A percentile compares a stretch with the other conserved stretches of the same genome.
Evolutionary conservation across 2,797 vertebrate genomes (phyloP).

Genomic region (Pangasius mekongensis): DNA sequence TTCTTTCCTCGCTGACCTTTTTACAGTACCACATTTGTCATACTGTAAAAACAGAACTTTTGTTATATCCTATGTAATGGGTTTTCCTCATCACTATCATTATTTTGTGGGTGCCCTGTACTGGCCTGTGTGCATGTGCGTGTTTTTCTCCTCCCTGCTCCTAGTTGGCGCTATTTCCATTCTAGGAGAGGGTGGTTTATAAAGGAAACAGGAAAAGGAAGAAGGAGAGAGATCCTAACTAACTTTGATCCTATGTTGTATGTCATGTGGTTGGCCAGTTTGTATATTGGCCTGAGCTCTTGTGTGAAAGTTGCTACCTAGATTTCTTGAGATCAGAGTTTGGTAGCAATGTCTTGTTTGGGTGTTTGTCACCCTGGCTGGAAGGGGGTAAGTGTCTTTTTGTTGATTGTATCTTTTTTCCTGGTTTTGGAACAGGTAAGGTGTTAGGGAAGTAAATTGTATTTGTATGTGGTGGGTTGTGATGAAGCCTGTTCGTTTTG

Average conservation of each 20-base stretch:
- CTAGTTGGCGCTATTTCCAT: neutral
- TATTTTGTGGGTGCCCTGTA: neutral
- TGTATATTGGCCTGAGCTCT: neutral
- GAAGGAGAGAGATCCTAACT: no score
- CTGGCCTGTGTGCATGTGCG: neutral
- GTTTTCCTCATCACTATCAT: neutral
- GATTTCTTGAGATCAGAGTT: neutral
- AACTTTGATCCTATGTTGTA: neutral
- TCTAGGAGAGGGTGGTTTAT: neutral
- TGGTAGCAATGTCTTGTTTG: neutral
- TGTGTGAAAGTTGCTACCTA: neutral
- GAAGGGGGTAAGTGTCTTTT: neutral
- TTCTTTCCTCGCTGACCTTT: constrained; percentile 37
- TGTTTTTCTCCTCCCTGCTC: neutral
- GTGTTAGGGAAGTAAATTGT: neutral
- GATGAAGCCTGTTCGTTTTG: neutral
- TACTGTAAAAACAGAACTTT: neutral
- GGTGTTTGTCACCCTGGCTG: neutral
- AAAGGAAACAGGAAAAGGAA: no score
- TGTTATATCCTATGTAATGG: neutral
- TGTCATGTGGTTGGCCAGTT: neutral
- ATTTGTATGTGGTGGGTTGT: no score
- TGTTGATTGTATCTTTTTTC: neutral
- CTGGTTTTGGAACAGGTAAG: neutral
- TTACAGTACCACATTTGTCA: constrained; percentile 31